Base-by-base conservation (phyloP, 1,140 invertebrate species). In the Neotoxoptera formosana region DNA sequence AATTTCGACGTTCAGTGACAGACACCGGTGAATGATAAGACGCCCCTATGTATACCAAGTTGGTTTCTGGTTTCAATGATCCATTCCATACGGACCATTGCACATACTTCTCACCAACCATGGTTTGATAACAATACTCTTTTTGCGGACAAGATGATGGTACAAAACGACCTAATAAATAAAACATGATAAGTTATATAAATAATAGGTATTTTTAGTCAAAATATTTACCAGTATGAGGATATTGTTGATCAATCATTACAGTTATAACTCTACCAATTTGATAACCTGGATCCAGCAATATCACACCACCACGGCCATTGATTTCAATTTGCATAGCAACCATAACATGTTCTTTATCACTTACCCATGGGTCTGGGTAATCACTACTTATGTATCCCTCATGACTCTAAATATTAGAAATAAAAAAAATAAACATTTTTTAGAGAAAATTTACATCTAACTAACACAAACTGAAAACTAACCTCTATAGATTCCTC, bases 231-330 rank as follows among this genome's bases (percentile, higher is more conserved):
- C 96, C 97, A 60, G 98, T 98, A 95, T 99, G 98, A 8, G 98
- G 98, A 95, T 98, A 98, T 48, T 96, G 95, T 90, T 97, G 96
- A 95, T 99, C 98, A 41, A 96, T 95, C 98, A 98, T 99, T 47
- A 98, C 97, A 41, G 98, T 98, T 84, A 99, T 96, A 34, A 97
- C 97, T 67, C 97, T 96, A 45, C 97, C 97, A 81, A 99, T 97
- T 95, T 99, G 98, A 95, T 99, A 99, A 20, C 98, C 98, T 1
- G 98, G 98, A 95, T 99, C 98, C 34, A 98, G 96, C 7, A 99
- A 96, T 95, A 98, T 95, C 36, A 98, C 95, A 23, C 98, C 98
- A 0, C 95, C 95, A 60, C 98, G 96, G 30, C 96, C 97, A 41
- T 96, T 96, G 60, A 98, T 96, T 92, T 96, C 95, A 89, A 99